These are phyloP conservation scores for Oedothorax gibbosus DNA, from an alignment of 1,140 invertebrate species.

Conservation along the genomic window DNA sequence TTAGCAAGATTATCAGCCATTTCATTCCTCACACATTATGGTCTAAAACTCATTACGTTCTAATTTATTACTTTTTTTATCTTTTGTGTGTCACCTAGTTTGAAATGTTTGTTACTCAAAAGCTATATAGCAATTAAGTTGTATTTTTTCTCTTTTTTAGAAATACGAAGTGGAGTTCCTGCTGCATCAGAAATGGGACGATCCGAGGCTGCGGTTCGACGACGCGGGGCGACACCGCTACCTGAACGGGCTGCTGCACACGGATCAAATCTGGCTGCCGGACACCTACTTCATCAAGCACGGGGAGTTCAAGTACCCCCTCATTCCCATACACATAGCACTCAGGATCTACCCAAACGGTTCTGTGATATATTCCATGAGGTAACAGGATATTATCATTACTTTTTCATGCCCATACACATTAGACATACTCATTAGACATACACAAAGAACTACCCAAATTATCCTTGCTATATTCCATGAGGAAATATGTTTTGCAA, in stretches of 20 bases:
- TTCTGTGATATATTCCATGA: conserved; percentile 91
- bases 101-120: no score
- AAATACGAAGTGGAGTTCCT: conserved; percentile 96
- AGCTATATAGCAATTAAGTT: no score
- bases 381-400: conserved; percentile 69
- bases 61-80: no score
- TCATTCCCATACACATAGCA: conserved; percentile 90
- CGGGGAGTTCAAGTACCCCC: conserved; percentile 91
- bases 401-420: no score
- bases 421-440: no score
- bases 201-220: conserved; percentile 86
- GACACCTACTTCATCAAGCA: conserved; percentile 96
- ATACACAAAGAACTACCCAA: conserved; percentile 90
- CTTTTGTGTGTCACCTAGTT: no score
- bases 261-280: conserved; percentile 89
- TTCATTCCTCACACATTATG: no score
- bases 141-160: conserved; percentile 71
- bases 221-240: conserved; percentile 87
- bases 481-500: conserved; percentile 80
- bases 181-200: conserved; percentile 90
- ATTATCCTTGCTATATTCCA: conserved; percentile 91
- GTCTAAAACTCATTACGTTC: no score
- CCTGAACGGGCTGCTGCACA: conserved; percentile 90
- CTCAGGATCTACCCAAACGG: conserved; percentile 89
- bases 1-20: no score